Base-by-base conservation (phyloP, 2,797 vertebrate genomes). In the Enteromius treurensis region DNA sequence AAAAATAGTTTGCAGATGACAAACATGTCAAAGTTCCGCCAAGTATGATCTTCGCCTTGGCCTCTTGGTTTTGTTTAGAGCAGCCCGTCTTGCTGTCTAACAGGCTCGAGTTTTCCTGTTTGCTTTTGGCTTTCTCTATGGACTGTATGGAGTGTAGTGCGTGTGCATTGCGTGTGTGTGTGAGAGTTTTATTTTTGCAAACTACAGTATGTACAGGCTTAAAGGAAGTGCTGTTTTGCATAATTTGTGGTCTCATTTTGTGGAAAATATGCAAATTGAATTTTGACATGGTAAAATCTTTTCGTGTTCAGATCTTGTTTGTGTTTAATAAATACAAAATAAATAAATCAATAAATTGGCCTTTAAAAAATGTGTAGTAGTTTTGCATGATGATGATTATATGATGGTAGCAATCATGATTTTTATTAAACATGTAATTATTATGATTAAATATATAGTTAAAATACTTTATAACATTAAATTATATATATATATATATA, bases 1-100 rank as follows among this genome's bases (percentile, higher is more conserved):
- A 68, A 87, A 92, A 93, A 95, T 94, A 94, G 91, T 95, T 95
- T 94, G 91, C 89, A 93, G 92, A 94, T 95, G 94, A 94, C 91
- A 94, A 94, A 93, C 93, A 93, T 93, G 90, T 91, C 90, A 89
- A 90, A 86, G 88, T 49, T 77, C 89, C 92, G 91, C 93, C 93
- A 94, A 86, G 81, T 75, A 75, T 88, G 82, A 86, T 88, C 83
- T 88, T 85, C 79, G 62, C 77, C 85, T 80, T 86, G 67, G 79
- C 86, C 87, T 75, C 40, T 77, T 77, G 82, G 85, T 84, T 84
- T 88, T 85, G 62, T 89, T 86, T 84, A 83, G 76, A n/a, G 55
- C 58, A 29, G 69, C 49, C 55, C 3, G 26, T 70, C 75, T 76
- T 77, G 60, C 75, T 69, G 34, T 78, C 69, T 77, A 82, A 85